Conservation (phyloP, 2,113 vertebrate species). For the Piprites chloris region DNA sequence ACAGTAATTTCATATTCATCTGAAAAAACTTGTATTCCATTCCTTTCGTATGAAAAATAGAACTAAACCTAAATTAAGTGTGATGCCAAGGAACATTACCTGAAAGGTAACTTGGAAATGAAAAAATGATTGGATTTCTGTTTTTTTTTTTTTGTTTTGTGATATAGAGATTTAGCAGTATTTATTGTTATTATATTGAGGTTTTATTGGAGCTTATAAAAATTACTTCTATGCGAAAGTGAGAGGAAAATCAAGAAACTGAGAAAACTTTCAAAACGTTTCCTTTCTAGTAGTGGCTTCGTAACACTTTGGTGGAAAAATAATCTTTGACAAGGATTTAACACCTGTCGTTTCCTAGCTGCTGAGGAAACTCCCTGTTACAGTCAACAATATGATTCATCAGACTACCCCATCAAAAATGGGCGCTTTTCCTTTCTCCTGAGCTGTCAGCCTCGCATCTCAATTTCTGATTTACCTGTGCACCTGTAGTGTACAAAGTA, state of each 20-base stretch:
- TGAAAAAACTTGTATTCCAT: not conserved
- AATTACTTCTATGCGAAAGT: not conserved
- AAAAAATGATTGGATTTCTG: not conserved
- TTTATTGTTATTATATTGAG: not conserved
- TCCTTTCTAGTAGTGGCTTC: not conserved
- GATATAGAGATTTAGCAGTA: not conserved
- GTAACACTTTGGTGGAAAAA: not conserved
- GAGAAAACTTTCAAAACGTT: not conserved
- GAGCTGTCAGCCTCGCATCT: not conserved
- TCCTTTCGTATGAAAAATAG: not conserved
- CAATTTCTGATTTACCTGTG: fast-evolving
- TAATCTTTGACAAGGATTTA: not conserved
- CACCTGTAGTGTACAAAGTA: too few species aligned
- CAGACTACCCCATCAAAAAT: not conserved
- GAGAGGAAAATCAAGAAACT: not conserved
- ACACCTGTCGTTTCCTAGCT: not conserved
- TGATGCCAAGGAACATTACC: not conserved
- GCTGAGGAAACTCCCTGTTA: not conserved
- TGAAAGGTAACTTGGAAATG: not conserved
- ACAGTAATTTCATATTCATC: not conserved
- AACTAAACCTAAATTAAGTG: not conserved
- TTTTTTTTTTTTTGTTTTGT: not conserved
- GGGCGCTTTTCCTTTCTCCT: too few species aligned
- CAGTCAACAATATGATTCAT: fast-evolving
- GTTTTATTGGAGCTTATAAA: not conserved